phyloP scores from a whole-genome alignment of 1,140 invertebrate species.

The Drosophila tristis region DNA sequence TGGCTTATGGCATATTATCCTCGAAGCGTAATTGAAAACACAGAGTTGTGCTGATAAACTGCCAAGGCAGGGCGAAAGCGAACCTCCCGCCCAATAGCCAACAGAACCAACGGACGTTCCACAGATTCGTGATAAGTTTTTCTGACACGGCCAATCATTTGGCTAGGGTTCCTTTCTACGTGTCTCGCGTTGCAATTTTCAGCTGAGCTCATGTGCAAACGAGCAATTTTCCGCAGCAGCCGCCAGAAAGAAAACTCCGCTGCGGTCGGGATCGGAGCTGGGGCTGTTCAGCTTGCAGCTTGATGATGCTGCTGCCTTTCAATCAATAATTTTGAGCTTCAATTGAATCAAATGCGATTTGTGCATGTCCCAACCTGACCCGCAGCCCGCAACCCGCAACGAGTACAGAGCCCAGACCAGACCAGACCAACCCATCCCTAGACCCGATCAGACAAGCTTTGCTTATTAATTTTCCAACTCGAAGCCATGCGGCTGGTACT shows the following conservation, averaged over 20 bases:
- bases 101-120: conserved; percentile 39
- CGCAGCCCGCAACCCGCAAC: neutral
- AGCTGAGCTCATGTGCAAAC: conserved; percentile 80
- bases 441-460: neutral
- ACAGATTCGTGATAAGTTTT: conserved; percentile 73
- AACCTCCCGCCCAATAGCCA: neutral
- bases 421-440: too few relatives aligned
- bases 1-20: conserved; percentile 20
- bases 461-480: conserved; percentile 67
- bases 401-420: neutral
- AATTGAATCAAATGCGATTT: conserved; percentile 78
- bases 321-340: conserved; percentile 71
- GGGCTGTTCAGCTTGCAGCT: conserved; percentile 33
- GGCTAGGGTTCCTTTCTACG: conserved; percentile 52
- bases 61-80: conserved; percentile 23
- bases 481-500: conserved; percentile 24
- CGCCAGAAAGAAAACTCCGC: conserved; percentile 26
- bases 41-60: conserved; percentile 56
- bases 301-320: conserved; percentile 37
- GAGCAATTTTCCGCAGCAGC: conserved; percentile 56
- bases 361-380: conserved; percentile 17
- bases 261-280: conserved; percentile 1
- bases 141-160: conserved; percentile 78
- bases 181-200: conserved; percentile 78
- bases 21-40: conserved; percentile 65